Evolutionary conservation across 2,113 vertebrate species (phyloP), one percentile per base, ranked within the genome.

Genomic region (Oophaga pumilio): DNA sequence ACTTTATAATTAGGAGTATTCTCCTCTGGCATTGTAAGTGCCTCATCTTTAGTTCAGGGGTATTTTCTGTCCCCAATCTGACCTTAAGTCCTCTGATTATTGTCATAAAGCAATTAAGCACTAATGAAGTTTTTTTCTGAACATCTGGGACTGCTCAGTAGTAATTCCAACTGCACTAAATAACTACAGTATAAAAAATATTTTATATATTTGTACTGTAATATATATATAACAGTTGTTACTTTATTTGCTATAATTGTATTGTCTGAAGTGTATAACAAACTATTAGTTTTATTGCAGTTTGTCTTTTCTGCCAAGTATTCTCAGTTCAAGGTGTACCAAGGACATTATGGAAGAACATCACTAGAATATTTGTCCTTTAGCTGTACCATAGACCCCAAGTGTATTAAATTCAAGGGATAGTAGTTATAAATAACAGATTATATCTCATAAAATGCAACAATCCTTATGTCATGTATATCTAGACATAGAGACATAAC

Each of bases 51-150:
- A 76, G 33, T 59, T 74, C 15, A 28, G 20, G 26, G 22, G 13
- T 24, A 53, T 13, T 43, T 52, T 82, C 50, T 83, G 49, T 69
- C 62, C 81, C 62, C n/a, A 20, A 8, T 22, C 14, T 82, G 80
- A 82, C 80, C 80, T 50, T 68, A n/a, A n/a, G 59, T 60, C 13
- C 71, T 76, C 56, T 76, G 18, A 59, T 73, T 73, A 18, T 85
- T 53, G 22, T 74, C 7, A 52, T 84, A 62, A 76, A 85, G 76
- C 71, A 85, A 85, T 85, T 85, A 60, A 76, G 26, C 13, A 49
- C n/a, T n/a, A 76, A 76, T 85, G 53, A 76, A 22, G 28, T 28
- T 9, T 62, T 85, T 60, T 33, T 85, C 28, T 62, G 69, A 85
- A 76, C 84, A 85, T 56, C 84, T 85, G 84, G 84, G 17, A 13